These are phyloP conservation scores for Bufotes viridis DNA, from an alignment of 2,797 vertebrate genomes.

Conservation along the genomic window DNA sequence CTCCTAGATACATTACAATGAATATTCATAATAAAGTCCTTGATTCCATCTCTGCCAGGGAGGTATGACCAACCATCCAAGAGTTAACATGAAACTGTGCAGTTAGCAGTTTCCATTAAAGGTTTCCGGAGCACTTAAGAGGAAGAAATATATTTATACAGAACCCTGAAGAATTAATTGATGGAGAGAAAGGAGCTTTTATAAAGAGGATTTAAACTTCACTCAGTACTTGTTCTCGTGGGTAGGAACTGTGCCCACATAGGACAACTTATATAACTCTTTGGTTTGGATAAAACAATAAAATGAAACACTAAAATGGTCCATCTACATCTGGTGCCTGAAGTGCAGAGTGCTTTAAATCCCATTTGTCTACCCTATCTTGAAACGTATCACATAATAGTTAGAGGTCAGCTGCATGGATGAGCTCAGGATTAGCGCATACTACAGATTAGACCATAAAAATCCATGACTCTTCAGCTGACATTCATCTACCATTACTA, in stretches of 20 bases:
- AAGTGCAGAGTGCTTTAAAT: slow-evolving; percentile 32
- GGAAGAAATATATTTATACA: slow-evolving; percentile 58
- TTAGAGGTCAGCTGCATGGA: slow-evolving; percentile 1
- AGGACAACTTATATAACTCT: slow-evolving; percentile 39
- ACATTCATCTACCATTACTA: neutral
- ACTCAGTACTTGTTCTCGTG: slow-evolving; percentile 19
- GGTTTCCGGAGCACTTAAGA: slow-evolving; percentile 61
- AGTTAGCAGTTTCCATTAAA: slow-evolving; percentile 51
- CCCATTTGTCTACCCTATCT: slow-evolving; percentile 26
- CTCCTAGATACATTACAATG: neutral
- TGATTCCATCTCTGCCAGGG: neutral
- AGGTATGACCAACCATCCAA: neutral
- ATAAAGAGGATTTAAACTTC: slow-evolving; percentile 52
- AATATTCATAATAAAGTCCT: slow-evolving; percentile 4
- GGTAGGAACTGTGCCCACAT: slow-evolving; percentile 3
- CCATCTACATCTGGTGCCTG: slow-evolving; percentile 30
- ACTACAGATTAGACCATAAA: neutral
- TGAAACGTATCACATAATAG: slow-evolving; percentile 30
- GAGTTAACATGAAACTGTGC: slow-evolving; percentile 39
- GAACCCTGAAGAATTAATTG: slow-evolving; percentile 61
- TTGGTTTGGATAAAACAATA: slow-evolving; percentile 35
- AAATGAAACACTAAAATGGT: slow-evolving; percentile 44
- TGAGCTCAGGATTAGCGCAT: slow-evolving; percentile 37
- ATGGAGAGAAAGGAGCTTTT: slow-evolving; percentile 48
- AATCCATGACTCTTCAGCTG: neutral